Evolutionary conservation across 2,113 vertebrate species (phyloP).

Genomic region (Tupaia chinensis): DNA sequence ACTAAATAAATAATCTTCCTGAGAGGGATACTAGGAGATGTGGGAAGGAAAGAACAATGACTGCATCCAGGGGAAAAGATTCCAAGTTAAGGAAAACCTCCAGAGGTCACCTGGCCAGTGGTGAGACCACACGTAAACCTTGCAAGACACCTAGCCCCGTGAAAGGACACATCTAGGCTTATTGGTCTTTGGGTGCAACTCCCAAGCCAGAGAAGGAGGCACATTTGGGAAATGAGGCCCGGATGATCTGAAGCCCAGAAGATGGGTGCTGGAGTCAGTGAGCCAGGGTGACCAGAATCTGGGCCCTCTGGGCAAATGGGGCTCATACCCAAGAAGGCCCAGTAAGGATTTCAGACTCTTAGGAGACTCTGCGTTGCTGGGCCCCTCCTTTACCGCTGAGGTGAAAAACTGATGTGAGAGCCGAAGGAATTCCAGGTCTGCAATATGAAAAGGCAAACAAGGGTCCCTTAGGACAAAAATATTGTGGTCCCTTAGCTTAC

Average conservation of each 20-base stretch:
- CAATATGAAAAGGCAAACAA: not conserved
- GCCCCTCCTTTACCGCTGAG: too few species aligned
- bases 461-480: not conserved
- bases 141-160: not conserved
- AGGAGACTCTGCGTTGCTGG: not conserved
- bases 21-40: slow-evolving; percentile 17
- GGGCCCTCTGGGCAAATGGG: not conserved
- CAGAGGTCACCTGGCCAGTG: not conserved
- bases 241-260: not conserved
- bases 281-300: not conserved
- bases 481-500: not conserved
- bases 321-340: not conserved
- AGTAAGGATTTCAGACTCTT: not conserved
- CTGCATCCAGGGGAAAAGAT: not conserved
- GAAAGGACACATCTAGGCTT: not conserved
- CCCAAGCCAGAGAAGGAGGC: not conserved
- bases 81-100: not conserved
- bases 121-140: not conserved
- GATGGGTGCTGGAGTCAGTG: not conserved
- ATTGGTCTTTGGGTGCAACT: not conserved
- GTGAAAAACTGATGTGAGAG: too few species aligned
- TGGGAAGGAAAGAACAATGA: not conserved
- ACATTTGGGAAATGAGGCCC: not conserved
- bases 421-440: not conserved
- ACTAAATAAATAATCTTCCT: not conserved